phyloP scores from a whole-genome alignment of 2,113 vertebrate genomes.

The Coptodon rendalli region DNA sequence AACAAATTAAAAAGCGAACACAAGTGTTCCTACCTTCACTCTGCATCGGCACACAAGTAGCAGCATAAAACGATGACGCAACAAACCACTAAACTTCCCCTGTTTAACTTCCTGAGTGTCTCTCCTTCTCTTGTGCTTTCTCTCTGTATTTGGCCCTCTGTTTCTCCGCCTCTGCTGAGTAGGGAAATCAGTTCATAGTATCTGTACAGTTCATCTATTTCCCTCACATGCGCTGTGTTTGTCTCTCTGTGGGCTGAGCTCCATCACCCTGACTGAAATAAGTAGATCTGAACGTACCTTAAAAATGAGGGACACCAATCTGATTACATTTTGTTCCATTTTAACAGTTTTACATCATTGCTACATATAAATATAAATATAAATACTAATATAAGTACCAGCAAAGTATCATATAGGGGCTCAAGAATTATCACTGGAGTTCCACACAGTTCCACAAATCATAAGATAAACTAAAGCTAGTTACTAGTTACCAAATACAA shows the following conservation, averaged over 20 bases:
- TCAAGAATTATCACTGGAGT: not conserved
- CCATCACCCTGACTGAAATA: not conserved
- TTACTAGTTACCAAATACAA: not conserved
- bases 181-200: slow-evolving; percentile 46
- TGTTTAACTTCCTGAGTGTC: slow-evolving; percentile 75
- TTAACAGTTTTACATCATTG: not conserved
- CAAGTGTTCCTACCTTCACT: slow-evolving; percentile 64
- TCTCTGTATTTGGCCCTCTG: slow-evolving; percentile 34
- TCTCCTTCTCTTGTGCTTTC: slow-evolving; percentile 53
- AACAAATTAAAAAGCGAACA: not conserved
- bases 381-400: not conserved
- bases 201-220: slow-evolving; percentile 34
- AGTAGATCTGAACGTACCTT: not conserved
- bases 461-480: not conserved
- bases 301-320: not conserved
- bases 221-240: not conserved
- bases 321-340: not conserved
- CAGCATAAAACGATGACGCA: slow-evolving; percentile 71
- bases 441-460: not conserved
- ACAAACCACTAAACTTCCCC: slow-evolving; percentile 79
- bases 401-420: not conserved
- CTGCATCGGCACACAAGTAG: slow-evolving; percentile 62
- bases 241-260: not conserved
- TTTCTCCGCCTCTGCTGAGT: slow-evolving; percentile 26
- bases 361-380: not conserved